Conservation (phyloP, 2,113 vertebrate species). For the Hyperopisus bebe region DNA sequence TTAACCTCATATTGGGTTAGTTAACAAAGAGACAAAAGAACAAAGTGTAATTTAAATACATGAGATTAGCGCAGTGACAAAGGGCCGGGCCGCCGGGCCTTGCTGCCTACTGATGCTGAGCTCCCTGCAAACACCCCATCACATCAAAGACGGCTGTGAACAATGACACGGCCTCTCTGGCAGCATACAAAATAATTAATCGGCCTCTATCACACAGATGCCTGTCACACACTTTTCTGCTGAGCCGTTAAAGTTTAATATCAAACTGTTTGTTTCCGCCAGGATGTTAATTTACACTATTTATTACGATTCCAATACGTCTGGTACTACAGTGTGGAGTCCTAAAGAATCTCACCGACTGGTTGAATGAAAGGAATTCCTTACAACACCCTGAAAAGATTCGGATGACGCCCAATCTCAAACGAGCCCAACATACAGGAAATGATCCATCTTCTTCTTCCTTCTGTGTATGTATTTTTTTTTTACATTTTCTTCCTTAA, state of each 20-base stretch:
- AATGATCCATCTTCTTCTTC: slow-evolving; percentile 39
- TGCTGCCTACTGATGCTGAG: slow-evolving; percentile 67
- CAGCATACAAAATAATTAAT: slow-evolving; percentile 44
- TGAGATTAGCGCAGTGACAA: slow-evolving; percentile 69
- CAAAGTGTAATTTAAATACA: slow-evolving; percentile 69
- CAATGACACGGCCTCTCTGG: slow-evolving; percentile 60
- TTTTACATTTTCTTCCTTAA: slow-evolving; percentile 34
- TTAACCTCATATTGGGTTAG: slow-evolving; percentile 68
- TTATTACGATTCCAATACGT: background rate
- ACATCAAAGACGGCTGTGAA: slow-evolving; percentile 71
- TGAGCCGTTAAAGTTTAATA: slow-evolving; percentile 34
- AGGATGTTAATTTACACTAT: background rate
- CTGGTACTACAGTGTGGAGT: background rate
- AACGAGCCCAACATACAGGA: slow-evolving; percentile 24
- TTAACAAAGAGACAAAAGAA: slow-evolving; percentile 71
- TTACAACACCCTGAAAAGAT: background rate
- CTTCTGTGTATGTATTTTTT: slow-evolving; percentile 41
- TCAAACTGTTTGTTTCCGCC: slow-evolving; percentile 27
- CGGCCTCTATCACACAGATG: slow-evolving; percentile 52
- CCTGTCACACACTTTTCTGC: slow-evolving; percentile 31
- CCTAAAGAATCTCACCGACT: background rate
- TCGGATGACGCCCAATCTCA: background rate
- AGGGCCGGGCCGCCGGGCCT: slow-evolving; percentile 63
- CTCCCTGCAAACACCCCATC: slow-evolving; percentile 61
- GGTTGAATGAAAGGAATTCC: background rate